Percentiles rank a stretch among this genome's conserved stretches.
These are phyloP conservation scores for Pelecanoides urinatrix DNA, from an alignment of 2,113 vertebrate species.

Conservation along the genomic window DNA sequence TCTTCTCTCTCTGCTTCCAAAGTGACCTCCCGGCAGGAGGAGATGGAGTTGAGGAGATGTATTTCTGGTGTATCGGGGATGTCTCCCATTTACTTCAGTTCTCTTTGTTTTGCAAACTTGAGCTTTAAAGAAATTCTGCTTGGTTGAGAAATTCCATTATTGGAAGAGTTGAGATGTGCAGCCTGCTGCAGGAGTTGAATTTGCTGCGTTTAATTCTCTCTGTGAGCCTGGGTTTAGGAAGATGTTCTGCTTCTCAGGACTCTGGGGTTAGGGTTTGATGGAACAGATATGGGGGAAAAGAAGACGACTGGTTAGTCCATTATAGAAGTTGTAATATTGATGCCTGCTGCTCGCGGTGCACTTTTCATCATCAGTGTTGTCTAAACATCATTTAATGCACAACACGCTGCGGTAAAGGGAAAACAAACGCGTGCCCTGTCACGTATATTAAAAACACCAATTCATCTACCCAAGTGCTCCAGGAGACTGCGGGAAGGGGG, in stretches of 20 bases:
- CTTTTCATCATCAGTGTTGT: neutral
- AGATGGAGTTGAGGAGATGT: neutral
- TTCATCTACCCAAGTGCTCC: neutral
- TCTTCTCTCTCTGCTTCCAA: neutral
- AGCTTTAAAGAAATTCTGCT: neutral
- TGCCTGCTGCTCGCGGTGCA: neutral
- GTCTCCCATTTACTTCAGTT: neutral
- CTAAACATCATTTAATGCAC: neutral
- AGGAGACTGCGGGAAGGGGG: no score
- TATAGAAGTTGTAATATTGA: neutral
- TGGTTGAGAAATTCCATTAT: neutral
- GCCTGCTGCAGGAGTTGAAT: neutral
- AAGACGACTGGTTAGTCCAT: neutral
- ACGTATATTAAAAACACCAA: neutral
- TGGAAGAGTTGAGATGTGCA: neutral
- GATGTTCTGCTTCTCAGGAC: neutral
- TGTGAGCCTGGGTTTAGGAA: neutral
- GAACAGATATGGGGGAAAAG: neutral
- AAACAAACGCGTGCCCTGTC: neutral
- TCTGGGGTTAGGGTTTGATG: neutral
- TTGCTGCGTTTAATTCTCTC: neutral
- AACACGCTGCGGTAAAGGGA: neutral
- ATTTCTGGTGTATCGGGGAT: fast-evolving
- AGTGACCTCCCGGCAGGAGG: neutral
- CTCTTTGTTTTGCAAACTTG: neutral